Conservation (phyloP, 2,888 invertebrate species). For the Caenorhabditis sulstoni region DNA sequence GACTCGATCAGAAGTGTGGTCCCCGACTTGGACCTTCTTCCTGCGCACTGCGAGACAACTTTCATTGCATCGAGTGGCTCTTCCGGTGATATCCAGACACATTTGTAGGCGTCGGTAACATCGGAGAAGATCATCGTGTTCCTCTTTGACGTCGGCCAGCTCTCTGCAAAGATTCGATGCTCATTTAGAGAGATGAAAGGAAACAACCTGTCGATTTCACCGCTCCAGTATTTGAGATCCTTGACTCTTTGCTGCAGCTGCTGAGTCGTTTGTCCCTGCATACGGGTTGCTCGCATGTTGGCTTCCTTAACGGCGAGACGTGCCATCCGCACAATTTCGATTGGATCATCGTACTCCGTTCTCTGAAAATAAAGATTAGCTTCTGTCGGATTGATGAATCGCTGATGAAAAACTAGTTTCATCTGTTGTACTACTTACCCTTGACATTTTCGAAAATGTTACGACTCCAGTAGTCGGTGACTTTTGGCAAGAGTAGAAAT, state of each 20-base stretch:
- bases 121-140: conserved; percentile 75
- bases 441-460: conserved; percentile 43
- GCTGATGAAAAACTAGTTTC: conserved; percentile 15
- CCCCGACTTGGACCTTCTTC: conserved; percentile 75
- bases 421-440: conserved; percentile 30
- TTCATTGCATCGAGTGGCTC: conserved; percentile 70
- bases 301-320: conserved; percentile 78
- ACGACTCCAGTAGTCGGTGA: background rate
- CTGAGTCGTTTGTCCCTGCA: conserved; percentile 78
- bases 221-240: conserved; percentile 79
- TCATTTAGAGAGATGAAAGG: too few species aligned
- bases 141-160: conserved; percentile 75
- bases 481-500: background rate
- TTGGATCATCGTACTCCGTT: conserved; percentile 75
- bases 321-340: conserved; percentile 77
- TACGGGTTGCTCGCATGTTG: conserved; percentile 74
- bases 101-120: conserved; percentile 71
- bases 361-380: conserved; percentile 29
- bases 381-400: background rate
- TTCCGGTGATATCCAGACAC: conserved; percentile 70
- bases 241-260: conserved; percentile 77
- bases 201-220: conserved; percentile 75
- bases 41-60: conserved; percentile 74
- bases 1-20: conserved; percentile 72
- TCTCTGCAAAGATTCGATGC: too few species aligned